A percentile compares a stretch with the other conserved stretches of the same genome.
Conservation (phyloP, 2,113 vertebrate species). For the Tenebrosternarchus preto region DNA sequence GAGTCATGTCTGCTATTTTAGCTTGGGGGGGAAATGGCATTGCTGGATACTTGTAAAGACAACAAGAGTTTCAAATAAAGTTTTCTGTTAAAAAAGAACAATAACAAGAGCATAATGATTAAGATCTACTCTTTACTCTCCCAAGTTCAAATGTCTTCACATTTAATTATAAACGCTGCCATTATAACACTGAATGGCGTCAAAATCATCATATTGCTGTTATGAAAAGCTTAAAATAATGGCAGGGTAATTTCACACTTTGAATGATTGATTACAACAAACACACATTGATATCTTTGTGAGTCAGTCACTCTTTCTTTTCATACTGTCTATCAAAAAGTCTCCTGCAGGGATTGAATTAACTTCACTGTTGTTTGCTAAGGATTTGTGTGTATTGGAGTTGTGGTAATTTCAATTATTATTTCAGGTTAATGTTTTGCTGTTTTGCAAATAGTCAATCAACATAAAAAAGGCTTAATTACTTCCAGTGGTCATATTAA, state of each 20-base stretch:
- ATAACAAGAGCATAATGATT: background rate
- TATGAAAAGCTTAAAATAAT: background rate
- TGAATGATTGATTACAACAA: constrained; percentile 1
- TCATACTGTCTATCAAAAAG: constrained; percentile 17
- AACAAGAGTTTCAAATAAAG: background rate
- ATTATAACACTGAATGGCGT: constrained; percentile 13
- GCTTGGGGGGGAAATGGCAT: background rate
- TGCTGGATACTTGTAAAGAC: background rate
- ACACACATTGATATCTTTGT: constrained; percentile 5
- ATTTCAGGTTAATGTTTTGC: constrained; percentile 32
- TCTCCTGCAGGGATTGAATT: background rate
- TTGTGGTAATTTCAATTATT: constrained; percentile 16
- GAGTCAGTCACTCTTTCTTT: background rate
- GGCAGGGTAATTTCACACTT: background rate
- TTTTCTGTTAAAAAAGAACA: background rate
- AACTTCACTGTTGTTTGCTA: constrained; percentile 31
- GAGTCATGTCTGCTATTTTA: background rate
- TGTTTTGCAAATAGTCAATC: constrained; percentile 42
- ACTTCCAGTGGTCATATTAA: constrained; percentile 40
- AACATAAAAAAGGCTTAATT: constrained; percentile 46
- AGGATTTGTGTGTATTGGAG: background rate
- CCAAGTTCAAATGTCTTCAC: background rate
- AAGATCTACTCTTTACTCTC: background rate
- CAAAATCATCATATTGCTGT: background rate
- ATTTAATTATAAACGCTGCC: constrained; percentile 4